A percentile compares a stretch with the other conserved stretches of the same genome.
These are phyloP conservation scores for Phylloscopus collybita DNA, from an alignment of 2,797 vertebrate species.

Conservation along the genomic window DNA sequence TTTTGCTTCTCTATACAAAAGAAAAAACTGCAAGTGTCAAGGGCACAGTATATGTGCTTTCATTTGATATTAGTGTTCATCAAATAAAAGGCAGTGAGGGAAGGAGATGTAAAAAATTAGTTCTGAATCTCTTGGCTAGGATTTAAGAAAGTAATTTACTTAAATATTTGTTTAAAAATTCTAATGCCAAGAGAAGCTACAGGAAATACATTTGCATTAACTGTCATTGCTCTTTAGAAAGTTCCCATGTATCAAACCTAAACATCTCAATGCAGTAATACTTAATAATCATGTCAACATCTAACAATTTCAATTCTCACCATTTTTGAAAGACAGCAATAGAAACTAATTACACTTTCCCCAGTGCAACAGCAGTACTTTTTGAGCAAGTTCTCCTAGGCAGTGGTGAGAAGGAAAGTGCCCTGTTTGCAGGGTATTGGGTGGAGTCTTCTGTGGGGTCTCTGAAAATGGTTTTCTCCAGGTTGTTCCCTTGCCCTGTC, in stretches of 20 bases:
- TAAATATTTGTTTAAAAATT: background rate
- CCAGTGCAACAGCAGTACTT: background rate
- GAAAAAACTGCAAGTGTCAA: background rate
- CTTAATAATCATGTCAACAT: background rate
- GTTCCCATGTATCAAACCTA: background rate
- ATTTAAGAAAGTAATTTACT: background rate
- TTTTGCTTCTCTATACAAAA: background rate
- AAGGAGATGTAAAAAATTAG: background rate
- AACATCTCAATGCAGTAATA: background rate
- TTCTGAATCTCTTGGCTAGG: background rate
- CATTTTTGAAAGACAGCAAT: background rate
- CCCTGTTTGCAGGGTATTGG: background rate
- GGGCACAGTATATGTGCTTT: background rate
- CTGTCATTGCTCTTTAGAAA: background rate
- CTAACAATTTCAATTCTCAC: accelerated
- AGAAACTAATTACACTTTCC: background rate
- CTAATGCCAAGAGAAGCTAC: background rate
- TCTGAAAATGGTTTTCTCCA: background rate
- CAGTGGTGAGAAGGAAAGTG: accelerated
- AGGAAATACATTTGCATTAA: background rate
- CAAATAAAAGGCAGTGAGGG: background rate
- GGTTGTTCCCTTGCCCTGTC: background rate
- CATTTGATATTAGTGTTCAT: background rate
- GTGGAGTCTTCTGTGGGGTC: accelerated
- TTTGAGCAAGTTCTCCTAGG: background rate